Percentiles rank a stretch among this genome's conserved stretches.
Conservation (phyloP, 2,888 invertebrate species). For the Dioctria linearis region DNA sequence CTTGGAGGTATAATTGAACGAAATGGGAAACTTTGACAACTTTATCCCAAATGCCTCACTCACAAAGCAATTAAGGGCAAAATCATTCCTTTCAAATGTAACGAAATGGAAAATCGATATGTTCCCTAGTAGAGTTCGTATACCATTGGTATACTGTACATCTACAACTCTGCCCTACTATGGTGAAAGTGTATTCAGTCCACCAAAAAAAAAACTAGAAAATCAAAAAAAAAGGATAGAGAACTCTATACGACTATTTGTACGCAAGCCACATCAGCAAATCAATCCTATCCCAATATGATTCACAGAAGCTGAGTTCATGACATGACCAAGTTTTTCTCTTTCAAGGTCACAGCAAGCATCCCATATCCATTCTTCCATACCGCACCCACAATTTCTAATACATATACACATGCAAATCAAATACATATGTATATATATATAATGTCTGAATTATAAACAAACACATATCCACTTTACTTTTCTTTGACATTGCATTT, state of each 20-base stretch:
- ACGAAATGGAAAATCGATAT: constrained; percentile 20
- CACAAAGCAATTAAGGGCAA: constrained; percentile 22
- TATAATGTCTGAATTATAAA: no score
- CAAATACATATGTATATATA: no score
- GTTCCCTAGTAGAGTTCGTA: neutral
- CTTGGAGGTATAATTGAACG: neutral
- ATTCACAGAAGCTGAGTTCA: neutral
- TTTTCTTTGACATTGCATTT: no score
- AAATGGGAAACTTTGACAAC: neutral
- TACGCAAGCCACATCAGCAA: constrained; percentile 26
- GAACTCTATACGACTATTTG: constrained; percentile 8
- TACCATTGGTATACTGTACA: no score
- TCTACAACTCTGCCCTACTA: no score
- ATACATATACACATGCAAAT: no score
- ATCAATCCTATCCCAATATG: constrained; percentile 22
- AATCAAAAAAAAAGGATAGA: neutral
- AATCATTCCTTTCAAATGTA: neutral
- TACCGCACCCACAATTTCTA: no score
- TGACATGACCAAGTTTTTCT: constrained; percentile 24
- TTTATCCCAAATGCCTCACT: constrained; percentile 8
- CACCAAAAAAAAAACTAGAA: neutral
- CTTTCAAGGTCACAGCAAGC: constrained; percentile 33
- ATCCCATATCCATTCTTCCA: neutral
- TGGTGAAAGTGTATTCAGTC: neutral
- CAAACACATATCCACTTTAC: no score